Evolutionary conservation across 2,888 invertebrate species (phyloP).

Genomic region (Quadriops clusia): DNA sequence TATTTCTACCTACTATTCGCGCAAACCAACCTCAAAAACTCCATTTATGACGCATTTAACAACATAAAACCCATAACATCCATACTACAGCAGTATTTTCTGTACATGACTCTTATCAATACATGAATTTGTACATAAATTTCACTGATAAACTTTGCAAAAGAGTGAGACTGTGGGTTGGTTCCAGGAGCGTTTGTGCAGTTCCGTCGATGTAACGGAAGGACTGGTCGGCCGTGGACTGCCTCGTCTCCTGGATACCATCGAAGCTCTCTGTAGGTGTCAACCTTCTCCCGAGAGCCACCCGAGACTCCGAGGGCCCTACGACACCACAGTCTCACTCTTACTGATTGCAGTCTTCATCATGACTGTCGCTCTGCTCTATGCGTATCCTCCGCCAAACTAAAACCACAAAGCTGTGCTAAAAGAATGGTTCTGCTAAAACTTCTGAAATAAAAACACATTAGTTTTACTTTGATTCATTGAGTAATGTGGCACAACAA

Average conservation of each 20-base stretch:
- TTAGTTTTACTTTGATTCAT: too few species aligned
- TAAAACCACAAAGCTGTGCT: conserved; percentile 25
- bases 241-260: conserved; percentile 32
- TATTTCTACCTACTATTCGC: too few species aligned
- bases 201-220: conserved; percentile 43
- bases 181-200: conserved; percentile 48
- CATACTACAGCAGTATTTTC: too few species aligned
- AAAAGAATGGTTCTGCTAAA: too few species aligned
- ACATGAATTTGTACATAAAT: conserved; percentile 1
- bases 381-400: conserved; percentile 39
- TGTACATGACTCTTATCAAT: too few species aligned
- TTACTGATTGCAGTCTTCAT: conserved; percentile 36
- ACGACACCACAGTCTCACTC: conserved; percentile 43
- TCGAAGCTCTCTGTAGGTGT: conserved; percentile 29
- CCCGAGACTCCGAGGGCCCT: conserved; percentile 20
- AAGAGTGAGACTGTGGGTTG: conserved; percentile 39
- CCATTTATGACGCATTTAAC: too few species aligned
- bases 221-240: conserved; percentile 34
- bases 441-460: too few species aligned
- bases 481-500: too few species aligned
- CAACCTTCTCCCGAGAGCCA: conserved; percentile 19
- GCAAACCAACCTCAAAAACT: too few species aligned
- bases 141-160: too few species aligned
- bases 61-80: too few species aligned
- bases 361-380: conserved; percentile 37